Percentiles rank a stretch among this genome's conserved stretches.
Conservation (phyloP, 2,888 invertebrate species). For the Amiota mariae region DNA sequence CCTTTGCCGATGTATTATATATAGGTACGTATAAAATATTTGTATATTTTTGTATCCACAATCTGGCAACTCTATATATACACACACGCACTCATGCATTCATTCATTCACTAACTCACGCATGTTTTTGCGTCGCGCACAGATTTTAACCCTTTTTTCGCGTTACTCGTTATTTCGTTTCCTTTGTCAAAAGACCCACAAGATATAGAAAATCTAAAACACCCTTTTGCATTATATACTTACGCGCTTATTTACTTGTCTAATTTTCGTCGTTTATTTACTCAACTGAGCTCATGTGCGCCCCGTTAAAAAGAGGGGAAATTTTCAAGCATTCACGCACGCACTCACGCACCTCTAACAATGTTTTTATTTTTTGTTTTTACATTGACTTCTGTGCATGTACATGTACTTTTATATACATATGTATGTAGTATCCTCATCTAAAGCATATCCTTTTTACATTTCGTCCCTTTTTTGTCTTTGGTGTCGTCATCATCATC, state of each 20-base stretch:
- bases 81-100: conserved; percentile 40
- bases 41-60: conserved; percentile 44
- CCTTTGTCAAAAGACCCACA: conserved; percentile 45
- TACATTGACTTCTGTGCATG: conserved; percentile 11
- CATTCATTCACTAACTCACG: conserved; percentile 48
- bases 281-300: conserved; percentile 11
- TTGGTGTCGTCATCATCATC: no score
- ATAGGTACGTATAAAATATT: conserved; percentile 37
- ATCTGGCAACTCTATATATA: conserved; percentile 62
- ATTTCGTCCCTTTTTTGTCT: background rate
- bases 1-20: conserved; percentile 63
- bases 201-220: background rate
- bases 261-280: conserved; percentile 24
- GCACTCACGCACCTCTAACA: conserved; percentile 51
- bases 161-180: no score
- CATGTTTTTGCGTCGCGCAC: conserved; percentile 52
- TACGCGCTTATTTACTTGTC: conserved; percentile 24
- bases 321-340: conserved; percentile 60
- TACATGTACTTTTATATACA: conserved; percentile 21
- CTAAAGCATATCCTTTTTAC: conserved; percentile 23
- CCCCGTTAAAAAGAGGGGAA: conserved; percentile 52
- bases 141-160: conserved; percentile 65
- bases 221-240: conserved; percentile 39
- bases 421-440: no score
- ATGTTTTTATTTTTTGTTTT: conserved; percentile 23